Conservation (phyloP, 2,113 vertebrate genomes). For the Pachyramphus minor region DNA sequence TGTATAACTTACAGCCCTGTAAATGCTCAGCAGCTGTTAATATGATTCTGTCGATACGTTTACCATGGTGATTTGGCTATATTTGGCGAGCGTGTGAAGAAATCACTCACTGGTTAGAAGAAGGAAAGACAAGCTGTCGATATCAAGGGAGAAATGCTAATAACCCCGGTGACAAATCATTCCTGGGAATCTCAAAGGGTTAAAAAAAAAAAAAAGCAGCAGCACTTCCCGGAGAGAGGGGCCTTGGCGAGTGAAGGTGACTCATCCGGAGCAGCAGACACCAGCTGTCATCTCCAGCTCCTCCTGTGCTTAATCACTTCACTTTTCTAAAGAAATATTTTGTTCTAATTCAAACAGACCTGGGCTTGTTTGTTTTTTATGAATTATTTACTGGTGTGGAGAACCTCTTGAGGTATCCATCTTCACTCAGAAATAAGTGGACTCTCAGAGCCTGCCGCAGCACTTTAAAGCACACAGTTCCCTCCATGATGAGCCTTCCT, state of each 20-base stretch:
- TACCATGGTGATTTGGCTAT: slow-evolving; percentile 86
- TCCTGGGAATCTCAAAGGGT: slow-evolving; percentile 77
- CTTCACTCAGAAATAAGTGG: slow-evolving; percentile 49
- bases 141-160: slow-evolving; percentile 90
- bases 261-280: slow-evolving; percentile 67
- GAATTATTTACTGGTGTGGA: slow-evolving; percentile 66
- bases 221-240: slow-evolving; percentile 64
- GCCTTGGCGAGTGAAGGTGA: slow-evolving; percentile 66
- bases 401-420: slow-evolving; percentile 55
- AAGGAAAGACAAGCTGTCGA: slow-evolving; percentile 84
- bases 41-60: slow-evolving; percentile 87
- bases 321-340: slow-evolving; percentile 65
- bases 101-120: slow-evolving; percentile 84
- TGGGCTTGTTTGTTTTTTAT: slow-evolving; percentile 56
- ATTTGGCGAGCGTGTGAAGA: slow-evolving; percentile 81
- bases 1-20: slow-evolving; percentile 77
- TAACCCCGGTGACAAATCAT: slow-evolving; percentile 86
- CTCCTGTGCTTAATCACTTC: slow-evolving; percentile 62
- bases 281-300: slow-evolving; percentile 65
- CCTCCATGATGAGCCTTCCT: not conserved
- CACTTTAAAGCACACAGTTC: not conserved
- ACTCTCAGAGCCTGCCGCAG: not conserved
- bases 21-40: slow-evolving; percentile 82
- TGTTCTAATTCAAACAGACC: slow-evolving; percentile 59
- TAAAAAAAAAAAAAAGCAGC: slow-evolving; percentile 72